Evolutionary conservation across 1,140 invertebrate species (phyloP), one percentile per base, ranked within the genome.

Genomic region (Heliothis subflexa): DNA sequence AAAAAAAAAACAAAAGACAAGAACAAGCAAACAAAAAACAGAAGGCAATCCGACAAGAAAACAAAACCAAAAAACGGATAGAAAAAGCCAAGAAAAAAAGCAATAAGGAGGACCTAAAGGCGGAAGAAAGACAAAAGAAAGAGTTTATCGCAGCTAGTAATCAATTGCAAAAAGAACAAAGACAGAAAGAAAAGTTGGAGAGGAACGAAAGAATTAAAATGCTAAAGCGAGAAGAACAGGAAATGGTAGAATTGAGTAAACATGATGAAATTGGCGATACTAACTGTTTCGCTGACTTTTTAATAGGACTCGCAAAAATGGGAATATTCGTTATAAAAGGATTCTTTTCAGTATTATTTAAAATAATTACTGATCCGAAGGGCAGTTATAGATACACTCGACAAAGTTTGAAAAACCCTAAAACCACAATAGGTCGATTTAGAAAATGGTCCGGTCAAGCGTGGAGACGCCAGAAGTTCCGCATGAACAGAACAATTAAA

Each of bases 201-300:
- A 78, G 68, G 21, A 78, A 78, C 71, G 61, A 55, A 66, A 70
- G 78, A 74, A 73, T 74, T 50, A 80, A 78, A 74, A 5, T n/a
- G 28, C 49, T 80, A 49, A 78, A 74, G 61, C 71, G 83, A 40
- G 64, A 81, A 64, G 74, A 64, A 49, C 75, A 76, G 59, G 73
- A 82, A 50, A 54, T 82, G 25, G n/a, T 79, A 78, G 59, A 57
- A 21, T 21, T 84, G 45, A 70, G 40, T 14, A 61, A 78, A 62
- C 28, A 66, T 40, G 81, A 85, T 62, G 73, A 57, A 74, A 28
- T 78, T 78, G 45, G 77, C 50, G 78, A 81, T 14, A 77, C 71
- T 33, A 89, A 86, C 83, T 86, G 79, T 78, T 28, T 82, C 16
- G 80, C 81, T 14, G 85, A 83, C n/a, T 74, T 86, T 45, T 11